Percentiles rank a stretch among this genome's conserved stretches.
phyloP scores from a whole-genome alignment of 2,888 invertebrate species.

The Ochropleura leucogaster region DNA sequence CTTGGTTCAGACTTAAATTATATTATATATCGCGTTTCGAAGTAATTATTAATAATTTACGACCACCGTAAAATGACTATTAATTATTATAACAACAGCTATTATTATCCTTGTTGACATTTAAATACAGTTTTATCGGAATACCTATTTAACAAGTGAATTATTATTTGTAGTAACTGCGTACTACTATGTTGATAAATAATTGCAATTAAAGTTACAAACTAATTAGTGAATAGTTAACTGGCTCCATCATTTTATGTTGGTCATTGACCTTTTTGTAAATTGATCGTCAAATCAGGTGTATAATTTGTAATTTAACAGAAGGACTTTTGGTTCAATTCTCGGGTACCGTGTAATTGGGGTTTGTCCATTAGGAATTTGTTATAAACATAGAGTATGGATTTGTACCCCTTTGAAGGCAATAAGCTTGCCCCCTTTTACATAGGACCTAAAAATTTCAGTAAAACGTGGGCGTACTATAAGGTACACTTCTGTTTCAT shows the following conservation, averaged over 20 bases:
- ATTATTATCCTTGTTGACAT: conserved; percentile 58
- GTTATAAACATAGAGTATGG: no score
- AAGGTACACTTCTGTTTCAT: no score
- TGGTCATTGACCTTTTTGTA: not conserved
- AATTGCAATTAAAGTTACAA: conserved; percentile 7
- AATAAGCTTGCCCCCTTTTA: no score
- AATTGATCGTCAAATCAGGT: not conserved
- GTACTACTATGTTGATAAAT: conserved; percentile 12
- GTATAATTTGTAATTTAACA: no score
- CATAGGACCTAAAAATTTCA: no score
- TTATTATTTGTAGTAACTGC: conserved; percentile 24
- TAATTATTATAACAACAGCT: conserved; percentile 45
- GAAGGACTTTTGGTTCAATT: no score
- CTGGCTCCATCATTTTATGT: not conserved
- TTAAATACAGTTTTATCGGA: conserved; percentile 35
- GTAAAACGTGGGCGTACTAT: no score
- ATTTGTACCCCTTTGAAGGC: no score
- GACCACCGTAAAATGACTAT: conserved; percentile 31
- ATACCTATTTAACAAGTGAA: conserved; percentile 6
- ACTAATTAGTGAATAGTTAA: conserved; percentile 28
- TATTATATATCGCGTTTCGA: conserved; percentile 17
- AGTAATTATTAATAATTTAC: conserved; percentile 48
- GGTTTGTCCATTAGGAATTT: no score
- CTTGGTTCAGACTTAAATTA: not conserved
- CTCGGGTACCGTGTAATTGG: no score